Percentiles rank a stretch among this genome's conserved stretches.
phyloP scores from a whole-genome alignment of 1,140 invertebrate genomes.

The Proctacanthus coquilletti region DNA sequence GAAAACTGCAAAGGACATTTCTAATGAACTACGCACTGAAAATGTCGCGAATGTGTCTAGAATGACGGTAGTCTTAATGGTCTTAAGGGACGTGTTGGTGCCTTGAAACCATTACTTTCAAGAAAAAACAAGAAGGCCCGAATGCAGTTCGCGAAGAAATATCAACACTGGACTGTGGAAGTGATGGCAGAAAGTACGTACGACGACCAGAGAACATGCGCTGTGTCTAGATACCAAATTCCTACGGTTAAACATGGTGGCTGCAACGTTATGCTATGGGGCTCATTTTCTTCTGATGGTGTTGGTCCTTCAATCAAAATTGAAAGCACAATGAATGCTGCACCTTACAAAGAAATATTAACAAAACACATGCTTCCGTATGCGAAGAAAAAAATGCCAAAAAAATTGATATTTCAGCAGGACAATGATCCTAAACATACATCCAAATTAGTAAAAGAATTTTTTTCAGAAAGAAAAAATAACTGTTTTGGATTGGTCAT shows the following conservation, averaged over 20 bases:
- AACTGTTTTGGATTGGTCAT: no score
- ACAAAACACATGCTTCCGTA: conserved; percentile 10
- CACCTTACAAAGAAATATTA: conserved; percentile 10
- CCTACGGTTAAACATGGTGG: conserved; percentile 27
- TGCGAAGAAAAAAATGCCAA: conserved; percentile 8
- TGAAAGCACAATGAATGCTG: conserved; percentile 10
- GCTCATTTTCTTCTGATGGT: conserved; percentile 13
- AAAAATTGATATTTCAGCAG: conserved; percentile 6
- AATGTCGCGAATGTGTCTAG: no score
- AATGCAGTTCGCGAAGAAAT: conserved; percentile 10
- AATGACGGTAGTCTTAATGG: no score
- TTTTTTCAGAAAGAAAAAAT: no score
- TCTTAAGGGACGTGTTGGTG: conserved; percentile 2
- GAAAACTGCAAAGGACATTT: no score
- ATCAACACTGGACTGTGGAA: conserved; percentile 5
- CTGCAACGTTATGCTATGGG: conserved; percentile 25
- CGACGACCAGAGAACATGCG: conserved; percentile 15
- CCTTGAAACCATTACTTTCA: conserved; percentile 5
- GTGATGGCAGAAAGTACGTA: conserved; percentile 12
- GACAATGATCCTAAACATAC: conserved; percentile 17
- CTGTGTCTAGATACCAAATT: conserved; percentile 10
- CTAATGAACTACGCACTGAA: no score
- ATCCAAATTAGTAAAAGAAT: conserved; percentile 7
- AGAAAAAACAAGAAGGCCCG: conserved; percentile 4
- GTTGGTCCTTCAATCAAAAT: conserved; percentile 15